Base-by-base conservation (phyloP, 2,797 vertebrate genomes). In the Sciaenops ocellatus region DNA sequence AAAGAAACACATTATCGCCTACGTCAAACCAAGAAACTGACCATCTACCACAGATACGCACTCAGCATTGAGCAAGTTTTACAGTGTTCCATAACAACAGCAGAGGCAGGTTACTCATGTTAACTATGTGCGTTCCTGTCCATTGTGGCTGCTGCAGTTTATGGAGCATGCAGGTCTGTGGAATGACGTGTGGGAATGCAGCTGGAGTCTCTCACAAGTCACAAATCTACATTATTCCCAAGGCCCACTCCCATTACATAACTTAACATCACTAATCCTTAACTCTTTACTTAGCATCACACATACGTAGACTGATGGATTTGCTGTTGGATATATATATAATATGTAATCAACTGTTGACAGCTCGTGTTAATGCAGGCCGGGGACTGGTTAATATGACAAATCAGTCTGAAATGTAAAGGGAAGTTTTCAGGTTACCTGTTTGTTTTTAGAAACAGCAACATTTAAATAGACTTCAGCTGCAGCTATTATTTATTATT, bases 211-310 rank as follows among this genome's bases (percentile, higher is more conserved):
- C 78, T 92, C 86, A 86, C 84, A 75, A 82, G 85, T 89, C 81
- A 52, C 80, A 88, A 74, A 89, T 88, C 84, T 83, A 84, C 79
- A 76, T 92, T 89, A 88, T 90, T 89, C 85, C 85, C 86, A 75
- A 62, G 79, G 64, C 56, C 60, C 11, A 0, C 55, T 81, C 22
- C 47, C 68, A 55, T 88, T 86, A 71, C 78, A 78, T 82, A 86
- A 87, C 69, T n/a, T 70, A 67, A 67, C 79, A 76, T 62, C 73
- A 57, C 83, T 87, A 77, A 90, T 87, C 89, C 78, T 30, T 20
- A 76, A 64, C 38, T 69, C 85, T 88, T 85, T 60, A 70, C 72
- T 68, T 30, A 47, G 55, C 28, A 17, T 65, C 66, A 59, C 67
- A 80, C 63, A 44, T 52, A 51, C 5, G 5, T 9, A 57, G 71